Evolutionary conservation across 2,797 vertebrate species (phyloP).

Genomic region (Myotis vivesi): DNA sequence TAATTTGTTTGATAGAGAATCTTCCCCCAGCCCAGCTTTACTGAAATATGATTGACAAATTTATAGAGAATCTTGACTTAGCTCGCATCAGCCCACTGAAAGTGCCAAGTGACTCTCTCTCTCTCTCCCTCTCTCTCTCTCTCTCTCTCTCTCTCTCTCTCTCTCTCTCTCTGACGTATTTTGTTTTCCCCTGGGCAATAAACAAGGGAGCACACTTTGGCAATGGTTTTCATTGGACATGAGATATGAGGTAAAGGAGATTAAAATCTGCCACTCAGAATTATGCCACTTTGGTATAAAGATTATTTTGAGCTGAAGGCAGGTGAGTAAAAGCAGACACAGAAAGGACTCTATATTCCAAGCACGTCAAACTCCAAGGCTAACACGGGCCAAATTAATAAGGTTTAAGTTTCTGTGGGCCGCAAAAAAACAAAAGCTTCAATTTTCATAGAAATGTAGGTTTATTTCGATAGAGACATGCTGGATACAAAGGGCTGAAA

Average conservation of each 20-base stretch:
- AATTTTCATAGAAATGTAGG: no score
- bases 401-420: no score
- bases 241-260: neutral
- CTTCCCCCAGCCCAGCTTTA: neutral
- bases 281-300: neutral
- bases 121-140: neutral
- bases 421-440: no score
- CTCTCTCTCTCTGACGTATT: neutral
- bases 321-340: neutral
- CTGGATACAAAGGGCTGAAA: no score
- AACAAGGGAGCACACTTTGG: neutral
- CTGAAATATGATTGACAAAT: neutral
- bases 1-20: neutral
- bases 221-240: neutral
- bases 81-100: neutral
- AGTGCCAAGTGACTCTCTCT: neutral
- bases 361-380: no score
- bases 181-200: neutral
- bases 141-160: no score
- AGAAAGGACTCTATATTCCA: neutral
- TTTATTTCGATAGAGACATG: no score
- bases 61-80: neutral
- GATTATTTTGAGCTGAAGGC: neutral
- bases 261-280: neutral
- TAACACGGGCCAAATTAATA: no score